These are phyloP conservation scores for Hestina assimilis DNA, from an alignment of 1,140 invertebrate genomes.

Conservation along the genomic window DNA sequence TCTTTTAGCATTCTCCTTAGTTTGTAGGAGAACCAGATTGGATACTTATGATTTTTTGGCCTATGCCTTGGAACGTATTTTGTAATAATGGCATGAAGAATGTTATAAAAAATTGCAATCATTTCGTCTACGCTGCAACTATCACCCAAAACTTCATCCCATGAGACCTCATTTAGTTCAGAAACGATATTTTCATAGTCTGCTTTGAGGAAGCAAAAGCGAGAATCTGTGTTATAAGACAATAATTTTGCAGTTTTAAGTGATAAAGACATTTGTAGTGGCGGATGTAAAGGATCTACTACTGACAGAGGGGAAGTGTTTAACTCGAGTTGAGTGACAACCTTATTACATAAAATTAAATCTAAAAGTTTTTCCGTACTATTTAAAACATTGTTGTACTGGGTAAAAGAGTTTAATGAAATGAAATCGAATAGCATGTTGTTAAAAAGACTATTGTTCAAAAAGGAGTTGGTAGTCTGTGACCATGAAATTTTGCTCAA, in stretches of 20 bases:
- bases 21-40: background rate
- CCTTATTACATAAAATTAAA: background rate
- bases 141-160: too few species aligned
- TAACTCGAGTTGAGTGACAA: background rate
- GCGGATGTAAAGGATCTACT: background rate
- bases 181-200: background rate
- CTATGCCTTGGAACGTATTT: background rate
- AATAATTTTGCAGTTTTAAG: too few species aligned
- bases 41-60: background rate
- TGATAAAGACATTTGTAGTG: constrained; percentile 1
- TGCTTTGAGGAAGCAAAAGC: too few species aligned
- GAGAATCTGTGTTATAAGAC: too few species aligned
- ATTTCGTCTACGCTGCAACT: too few species aligned
- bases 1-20: background rate
- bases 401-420: background rate
- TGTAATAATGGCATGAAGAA: background rate
- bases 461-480: background rate
- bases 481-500: background rate
- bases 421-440: constrained; percentile 3
- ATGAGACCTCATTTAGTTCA: too few species aligned
- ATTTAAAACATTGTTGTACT: constrained; percentile 3
- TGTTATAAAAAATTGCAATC: too few species aligned
- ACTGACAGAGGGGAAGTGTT: background rate
- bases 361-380: background rate
- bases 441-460: background rate